A percentile compares a stretch with the other conserved stretches of the same genome.
Conservation (phyloP, 2,797 vertebrate species). For the Microhierax caerulescens region DNA sequence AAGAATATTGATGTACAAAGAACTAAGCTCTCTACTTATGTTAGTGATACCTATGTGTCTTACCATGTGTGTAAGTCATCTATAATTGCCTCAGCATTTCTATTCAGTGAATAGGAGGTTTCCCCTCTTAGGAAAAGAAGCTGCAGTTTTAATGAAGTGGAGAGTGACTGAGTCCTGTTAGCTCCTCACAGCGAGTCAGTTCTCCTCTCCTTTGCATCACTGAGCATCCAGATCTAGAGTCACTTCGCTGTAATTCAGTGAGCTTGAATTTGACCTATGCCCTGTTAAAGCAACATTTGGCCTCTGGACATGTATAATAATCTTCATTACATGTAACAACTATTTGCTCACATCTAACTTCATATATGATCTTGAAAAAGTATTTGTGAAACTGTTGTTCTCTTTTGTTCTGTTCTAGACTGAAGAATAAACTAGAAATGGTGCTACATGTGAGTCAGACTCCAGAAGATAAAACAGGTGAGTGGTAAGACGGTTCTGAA, state of each 20-base stretch:
- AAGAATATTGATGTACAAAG: not conserved
- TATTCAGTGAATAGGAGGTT: not conserved
- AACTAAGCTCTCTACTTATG: not conserved
- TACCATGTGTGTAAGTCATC: not conserved
- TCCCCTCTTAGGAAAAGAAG: not conserved
- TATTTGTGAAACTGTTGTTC: not conserved
- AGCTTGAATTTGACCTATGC: not conserved
- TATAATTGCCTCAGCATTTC: not conserved
- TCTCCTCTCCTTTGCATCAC: not conserved
- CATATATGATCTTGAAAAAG: not conserved
- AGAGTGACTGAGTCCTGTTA: not conserved
- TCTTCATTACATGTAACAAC: not conserved
- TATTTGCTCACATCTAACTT: not conserved
- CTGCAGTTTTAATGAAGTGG: not conserved
- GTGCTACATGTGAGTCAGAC: not conserved
- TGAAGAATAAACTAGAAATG: conserved; percentile 62
- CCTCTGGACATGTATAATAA: not conserved
- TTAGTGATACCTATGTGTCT: not conserved
- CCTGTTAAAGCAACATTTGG: not conserved
- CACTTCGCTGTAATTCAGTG: not conserved
- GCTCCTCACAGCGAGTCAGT: not conserved
- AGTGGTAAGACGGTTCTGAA: not conserved
- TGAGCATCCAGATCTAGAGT: not conserved
- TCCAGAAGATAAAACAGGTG: not conserved
- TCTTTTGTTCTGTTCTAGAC: conserved; percentile 7